These are phyloP conservation scores for Callinectes sapidus DNA, from an alignment of 2,888 invertebrate species.

Conservation along the genomic window DNA sequence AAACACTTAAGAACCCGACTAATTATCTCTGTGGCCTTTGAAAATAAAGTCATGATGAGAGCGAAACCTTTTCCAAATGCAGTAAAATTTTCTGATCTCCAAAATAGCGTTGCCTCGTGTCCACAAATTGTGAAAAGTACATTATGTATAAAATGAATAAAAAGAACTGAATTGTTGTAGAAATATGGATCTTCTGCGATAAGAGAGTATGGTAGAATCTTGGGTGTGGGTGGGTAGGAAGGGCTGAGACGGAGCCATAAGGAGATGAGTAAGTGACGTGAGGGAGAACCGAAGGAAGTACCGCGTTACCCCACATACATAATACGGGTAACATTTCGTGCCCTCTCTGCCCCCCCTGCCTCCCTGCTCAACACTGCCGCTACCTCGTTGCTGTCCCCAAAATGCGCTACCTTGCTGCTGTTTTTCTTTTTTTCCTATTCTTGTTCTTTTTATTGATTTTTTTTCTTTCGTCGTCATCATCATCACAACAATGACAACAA, in stretches of 20 bases:
- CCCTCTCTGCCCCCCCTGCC: neutral
- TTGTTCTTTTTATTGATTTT: too few relatives aligned
- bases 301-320: constrained; percentile 1
- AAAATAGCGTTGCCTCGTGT: too few relatives aligned
- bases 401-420: neutral
- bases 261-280: neutral
- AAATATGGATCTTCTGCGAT: too few relatives aligned
- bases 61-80: too few relatives aligned
- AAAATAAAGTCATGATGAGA: too few relatives aligned
- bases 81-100: too few relatives aligned
- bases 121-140: too few relatives aligned
- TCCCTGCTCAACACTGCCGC: neutral
- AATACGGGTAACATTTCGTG: neutral
- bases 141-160: too few relatives aligned
- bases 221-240: neutral
- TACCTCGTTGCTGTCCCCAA: too few relatives aligned
- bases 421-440: neutral
- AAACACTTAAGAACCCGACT: too few relatives aligned
- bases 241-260: neutral
- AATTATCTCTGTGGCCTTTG: too few relatives aligned
- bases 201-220: neutral
- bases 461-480: neutral
- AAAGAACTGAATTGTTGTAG: too few relatives aligned
- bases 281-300: neutral
- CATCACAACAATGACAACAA: neutral